Evolutionary conservation across 2,888 invertebrate species (phyloP).

Genomic region (Lamproptera curius): DNA sequence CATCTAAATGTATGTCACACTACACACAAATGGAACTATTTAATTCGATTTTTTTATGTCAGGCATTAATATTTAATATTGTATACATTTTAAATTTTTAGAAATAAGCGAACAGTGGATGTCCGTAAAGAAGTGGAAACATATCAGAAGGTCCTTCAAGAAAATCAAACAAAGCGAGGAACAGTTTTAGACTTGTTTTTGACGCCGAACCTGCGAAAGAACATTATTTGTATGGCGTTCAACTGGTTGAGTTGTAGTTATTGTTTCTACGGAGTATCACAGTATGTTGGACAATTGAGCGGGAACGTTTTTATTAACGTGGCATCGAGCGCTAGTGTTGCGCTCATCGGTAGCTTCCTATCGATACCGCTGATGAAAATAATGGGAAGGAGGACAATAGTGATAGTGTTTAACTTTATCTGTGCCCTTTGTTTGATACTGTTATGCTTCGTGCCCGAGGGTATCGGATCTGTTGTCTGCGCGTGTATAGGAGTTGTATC

Average conservation of each 20-base stretch:
- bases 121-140: constrained; percentile 61
- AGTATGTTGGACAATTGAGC: constrained; percentile 87
- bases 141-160: constrained; percentile 45
- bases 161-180: constrained; percentile 63
- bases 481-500: constrained; percentile 87
- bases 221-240: constrained; percentile 84
- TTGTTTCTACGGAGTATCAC: constrained; percentile 87
- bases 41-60: no score
- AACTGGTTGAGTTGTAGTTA: constrained; percentile 91
- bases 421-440: constrained; percentile 80
- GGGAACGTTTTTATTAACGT: constrained; percentile 91
- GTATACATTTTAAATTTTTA: no score
- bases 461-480: constrained; percentile 71
- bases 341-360: constrained; percentile 76
- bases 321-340: constrained; percentile 84
- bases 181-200: constrained; percentile 82
- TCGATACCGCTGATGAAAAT: constrained; percentile 81
- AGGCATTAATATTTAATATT: no score
- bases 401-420: constrained; percentile 80
- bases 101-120: constrained; percentile 68
- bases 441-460: constrained; percentile 74
- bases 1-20: no score
- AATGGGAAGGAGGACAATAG: constrained; percentile 81
- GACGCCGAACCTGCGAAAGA: constrained; percentile 84
- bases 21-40: no score